phyloP scores from a whole-genome alignment of 1,140 invertebrate species.

The Drosophila funebris region DNA sequence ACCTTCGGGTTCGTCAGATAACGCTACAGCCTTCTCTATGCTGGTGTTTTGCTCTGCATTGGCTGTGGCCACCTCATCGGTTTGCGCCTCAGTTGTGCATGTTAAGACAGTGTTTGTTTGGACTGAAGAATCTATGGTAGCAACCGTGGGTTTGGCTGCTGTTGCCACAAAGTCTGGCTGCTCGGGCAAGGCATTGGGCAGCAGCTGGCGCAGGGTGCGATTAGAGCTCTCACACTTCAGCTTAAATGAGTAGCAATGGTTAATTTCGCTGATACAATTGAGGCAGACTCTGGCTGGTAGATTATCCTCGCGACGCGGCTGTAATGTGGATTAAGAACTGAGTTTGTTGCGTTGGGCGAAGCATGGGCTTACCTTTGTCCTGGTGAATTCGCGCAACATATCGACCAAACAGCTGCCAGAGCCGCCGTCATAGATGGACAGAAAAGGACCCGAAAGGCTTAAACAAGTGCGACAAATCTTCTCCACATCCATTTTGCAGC shows the following conservation, averaged over 20 bases:
- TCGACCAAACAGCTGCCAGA: slow-evolving; percentile 65
- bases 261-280: slow-evolving; percentile 75
- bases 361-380: slow-evolving; percentile 50
- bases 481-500: slow-evolving; percentile 68
- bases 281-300: slow-evolving; percentile 73
- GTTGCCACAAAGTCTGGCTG: slow-evolving; percentile 30
- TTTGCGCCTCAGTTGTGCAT: slow-evolving; percentile 38
- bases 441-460: slow-evolving; percentile 55
- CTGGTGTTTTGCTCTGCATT: slow-evolving; percentile 34
- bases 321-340: neutral
- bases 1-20: slow-evolving; percentile 13
- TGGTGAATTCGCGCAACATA: slow-evolving; percentile 71
- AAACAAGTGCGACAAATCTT: slow-evolving; percentile 81
- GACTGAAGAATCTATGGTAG: slow-evolving; percentile 37
- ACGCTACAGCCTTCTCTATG: slow-evolving; percentile 1
- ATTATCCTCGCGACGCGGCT: slow-evolving; percentile 67
- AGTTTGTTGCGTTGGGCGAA: neutral
- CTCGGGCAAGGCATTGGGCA: slow-evolving; percentile 68
- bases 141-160: neutral
- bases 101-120: slow-evolving; percentile 39
- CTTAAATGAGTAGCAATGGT: slow-evolving; percentile 76
- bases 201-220: slow-evolving; percentile 67
- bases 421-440: slow-evolving; percentile 74
- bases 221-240: slow-evolving; percentile 77
- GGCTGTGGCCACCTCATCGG: slow-evolving; percentile 22